Conservation (phyloP, 1,140 invertebrate species). For the Ditylenchus dipsaci region DNA sequence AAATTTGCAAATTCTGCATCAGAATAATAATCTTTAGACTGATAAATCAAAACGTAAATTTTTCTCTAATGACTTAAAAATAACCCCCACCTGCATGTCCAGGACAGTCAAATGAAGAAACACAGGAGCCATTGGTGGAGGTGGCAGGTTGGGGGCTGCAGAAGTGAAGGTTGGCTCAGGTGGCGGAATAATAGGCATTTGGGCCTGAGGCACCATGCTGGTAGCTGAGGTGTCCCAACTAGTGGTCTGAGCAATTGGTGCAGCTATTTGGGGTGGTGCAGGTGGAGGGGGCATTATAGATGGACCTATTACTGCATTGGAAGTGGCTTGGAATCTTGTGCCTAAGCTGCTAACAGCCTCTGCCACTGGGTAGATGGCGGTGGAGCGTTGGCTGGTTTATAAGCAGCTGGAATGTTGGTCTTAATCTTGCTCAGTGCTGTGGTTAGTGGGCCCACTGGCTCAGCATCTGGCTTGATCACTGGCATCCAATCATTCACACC, state of each 20-base stretch:
- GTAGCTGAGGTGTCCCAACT: no score
- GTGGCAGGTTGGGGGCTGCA: no score
- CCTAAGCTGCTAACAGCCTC: background rate
- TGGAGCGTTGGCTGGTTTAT: conserved; percentile 1
- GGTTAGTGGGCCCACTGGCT: conserved; percentile 20
- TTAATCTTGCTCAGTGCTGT: conserved; percentile 16
- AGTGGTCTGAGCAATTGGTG: background rate
- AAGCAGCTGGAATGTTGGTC: conserved; percentile 23
- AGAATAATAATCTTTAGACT: no score
- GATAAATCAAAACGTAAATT: background rate
- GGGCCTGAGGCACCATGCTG: no score
- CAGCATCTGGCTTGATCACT: conserved; percentile 10
- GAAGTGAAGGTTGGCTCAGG: no score
- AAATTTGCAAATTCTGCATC: no score
- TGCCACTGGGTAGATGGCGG: background rate
- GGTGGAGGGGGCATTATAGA: conserved; percentile 8
- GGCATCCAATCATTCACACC: background rate
- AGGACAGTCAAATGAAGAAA: background rate
- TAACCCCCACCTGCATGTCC: background rate
- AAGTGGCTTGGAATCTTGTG: conserved; percentile 15
- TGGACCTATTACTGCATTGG: conserved; percentile 11
- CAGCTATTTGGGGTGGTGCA: background rate
- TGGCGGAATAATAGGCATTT: no score
- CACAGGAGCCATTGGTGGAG: background rate
- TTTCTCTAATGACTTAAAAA: background rate